phyloP scores from a whole-genome alignment of 1,140 invertebrate species.

The Saccostrea echinata region DNA sequence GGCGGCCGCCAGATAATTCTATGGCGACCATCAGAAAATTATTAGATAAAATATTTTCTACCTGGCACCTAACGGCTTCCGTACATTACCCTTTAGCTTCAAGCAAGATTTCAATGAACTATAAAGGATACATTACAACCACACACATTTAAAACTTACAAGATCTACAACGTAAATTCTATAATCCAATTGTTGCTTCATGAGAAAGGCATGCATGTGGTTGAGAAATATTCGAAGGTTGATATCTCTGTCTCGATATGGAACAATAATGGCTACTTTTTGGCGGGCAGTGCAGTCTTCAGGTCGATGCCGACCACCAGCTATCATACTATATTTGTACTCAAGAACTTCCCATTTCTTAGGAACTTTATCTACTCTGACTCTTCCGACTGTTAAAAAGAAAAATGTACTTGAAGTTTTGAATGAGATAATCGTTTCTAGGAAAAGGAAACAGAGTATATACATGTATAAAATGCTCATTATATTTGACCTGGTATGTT shows the following conservation, averaged over 20 bases:
- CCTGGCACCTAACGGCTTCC: too few species aligned
- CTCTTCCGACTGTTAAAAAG: constrained; percentile 24
- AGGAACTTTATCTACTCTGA: neutral
- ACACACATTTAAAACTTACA: constrained; percentile 44
- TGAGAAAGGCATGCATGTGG: constrained; percentile 71
- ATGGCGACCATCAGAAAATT: too few species aligned
- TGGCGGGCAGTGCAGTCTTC: constrained; percentile 61
- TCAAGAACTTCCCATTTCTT: constrained; percentile 53
- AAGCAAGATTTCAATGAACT: too few species aligned
- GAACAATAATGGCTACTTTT: constrained; percentile 70
- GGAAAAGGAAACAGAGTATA: too few species aligned
- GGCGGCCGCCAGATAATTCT: too few species aligned
- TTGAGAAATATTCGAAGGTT: constrained; percentile 69
- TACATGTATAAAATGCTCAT: too few species aligned
- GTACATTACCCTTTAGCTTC: too few species aligned
- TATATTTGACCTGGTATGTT: too few species aligned
- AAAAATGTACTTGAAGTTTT: too few species aligned
- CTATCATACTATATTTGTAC: constrained; percentile 50
- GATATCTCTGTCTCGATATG: constrained; percentile 69
- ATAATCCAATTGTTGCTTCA: constrained; percentile 72
- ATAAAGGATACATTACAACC: too few species aligned
- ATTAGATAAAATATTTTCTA: too few species aligned
- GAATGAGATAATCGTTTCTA: too few species aligned
- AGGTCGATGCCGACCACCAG: constrained; percentile 68
- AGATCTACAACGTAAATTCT: constrained; percentile 71